Base-by-base conservation (phyloP, 2,113 vertebrate species). In the Anarrhichthys ocellatus region DNA sequence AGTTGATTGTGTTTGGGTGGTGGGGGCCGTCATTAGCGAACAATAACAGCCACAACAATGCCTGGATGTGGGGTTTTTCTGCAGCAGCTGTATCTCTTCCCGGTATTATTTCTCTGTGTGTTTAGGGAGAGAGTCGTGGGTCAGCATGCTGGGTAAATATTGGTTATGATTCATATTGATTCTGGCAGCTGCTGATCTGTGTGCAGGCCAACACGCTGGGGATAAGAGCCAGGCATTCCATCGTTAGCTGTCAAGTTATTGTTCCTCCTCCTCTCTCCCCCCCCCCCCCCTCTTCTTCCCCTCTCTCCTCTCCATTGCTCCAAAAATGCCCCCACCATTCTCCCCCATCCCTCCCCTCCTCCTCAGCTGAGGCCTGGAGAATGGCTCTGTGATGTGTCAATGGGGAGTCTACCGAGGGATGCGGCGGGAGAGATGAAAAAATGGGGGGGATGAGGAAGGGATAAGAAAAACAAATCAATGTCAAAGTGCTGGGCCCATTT, bases 121-220 rank as follows among this genome's bases (percentile, higher is more conserved):
- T 87, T 87, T 76, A 82, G 85, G 85, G 87, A 87, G 87, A 86
- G 77, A 87, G 83, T 83, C 50, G 34, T 62, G 84, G 94, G 92
- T 94, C 93, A 93, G 88, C 86, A 72, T 88, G 89, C 88, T 92
- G 88, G 85, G 91, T 92, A 94, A 93, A 94, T 93, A 93, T 94
- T 92, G 92, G 91, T 93, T 92, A 92, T 93, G 93, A 94, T 91
- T 91, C 90, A 89, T 92, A 94, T 94, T 92, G 92, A 94, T 90
- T 92, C 77, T 94, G 93, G 91, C 93, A 93, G 92, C 92, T 89
- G 91, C 91, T 92, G 89, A 91, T 94, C 87, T 87, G 87, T 91
- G 92, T 81, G 78, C 84, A 89, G 92, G 89, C 89, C 88, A 86
- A 52, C 86, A 88, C 88, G 48, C 85, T 50, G 87, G 89, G 89